A percentile compares a stretch with the other conserved stretches of the same genome.
These are phyloP conservation scores for Apotomis turbidana DNA, from an alignment of 2,888 invertebrate genomes.

Conservation along the genomic window DNA sequence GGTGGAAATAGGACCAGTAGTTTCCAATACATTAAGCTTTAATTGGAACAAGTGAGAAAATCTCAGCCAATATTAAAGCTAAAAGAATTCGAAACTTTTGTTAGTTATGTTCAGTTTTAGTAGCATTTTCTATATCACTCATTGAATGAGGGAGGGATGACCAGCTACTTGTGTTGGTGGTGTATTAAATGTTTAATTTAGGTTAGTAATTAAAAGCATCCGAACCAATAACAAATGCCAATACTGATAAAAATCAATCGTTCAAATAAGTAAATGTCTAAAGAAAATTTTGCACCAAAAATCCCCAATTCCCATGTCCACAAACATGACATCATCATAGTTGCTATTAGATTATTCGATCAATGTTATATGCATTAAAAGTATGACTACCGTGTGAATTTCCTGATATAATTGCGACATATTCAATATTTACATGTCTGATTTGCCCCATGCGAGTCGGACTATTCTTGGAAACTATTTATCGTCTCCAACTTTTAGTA, in stretches of 20 bases:
- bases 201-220: no score
- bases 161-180: no score
- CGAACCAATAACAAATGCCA: no score
- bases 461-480: slow-evolving; percentile 63
- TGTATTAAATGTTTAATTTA: no score
- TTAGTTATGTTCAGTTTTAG: no score
- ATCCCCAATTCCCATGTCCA: slow-evolving; percentile 11
- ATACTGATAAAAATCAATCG: not conserved
- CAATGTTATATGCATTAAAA: slow-evolving; percentile 38
- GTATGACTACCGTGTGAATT: slow-evolving; percentile 54
- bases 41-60: no score
- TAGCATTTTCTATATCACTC: no score
- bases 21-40: no score
- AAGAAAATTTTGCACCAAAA: slow-evolving; percentile 12
- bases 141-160: no score
- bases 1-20: no score
- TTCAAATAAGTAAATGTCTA: not conserved
- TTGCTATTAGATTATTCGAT: slow-evolving; percentile 37
- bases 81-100: no score
- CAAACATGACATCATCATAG: slow-evolving; percentile 29
- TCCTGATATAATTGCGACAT: slow-evolving; percentile 52
- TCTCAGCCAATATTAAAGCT: no score
- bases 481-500: slow-evolving; percentile 52
- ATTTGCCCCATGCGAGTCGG: slow-evolving; percentile 48
- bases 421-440: slow-evolving; percentile 56